A percentile compares a stretch with the other conserved stretches of the same genome.
phyloP scores from a whole-genome alignment of 2,113 vertebrate genomes.

The Ranitomeya imitator region DNA sequence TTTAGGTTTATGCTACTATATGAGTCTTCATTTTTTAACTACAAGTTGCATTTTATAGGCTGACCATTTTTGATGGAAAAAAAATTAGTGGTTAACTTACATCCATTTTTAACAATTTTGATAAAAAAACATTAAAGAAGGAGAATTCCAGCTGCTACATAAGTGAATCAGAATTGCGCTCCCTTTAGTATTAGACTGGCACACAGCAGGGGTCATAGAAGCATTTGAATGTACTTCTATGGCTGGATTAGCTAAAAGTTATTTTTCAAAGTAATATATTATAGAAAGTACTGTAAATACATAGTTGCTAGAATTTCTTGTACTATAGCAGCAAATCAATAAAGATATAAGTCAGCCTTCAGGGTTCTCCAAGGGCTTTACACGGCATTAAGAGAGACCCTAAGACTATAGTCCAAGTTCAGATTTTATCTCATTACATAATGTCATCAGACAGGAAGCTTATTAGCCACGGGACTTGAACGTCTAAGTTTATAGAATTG shows the following conservation, averaged over 20 bases:
- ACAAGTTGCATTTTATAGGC: no score
- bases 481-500: not conserved
- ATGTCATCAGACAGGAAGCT: slow-evolving; percentile 1
- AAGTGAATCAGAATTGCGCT: not conserved
- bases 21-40: no score
- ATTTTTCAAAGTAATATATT: not conserved
- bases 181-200: not conserved
- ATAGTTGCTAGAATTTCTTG: not conserved
- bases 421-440: not conserved
- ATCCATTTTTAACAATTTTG: no score
- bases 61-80: no score
- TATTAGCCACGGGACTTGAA: not conserved
- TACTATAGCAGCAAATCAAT: not conserved
- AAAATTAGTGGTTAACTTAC: no score
- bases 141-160: not conserved
- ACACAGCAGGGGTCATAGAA: no score
- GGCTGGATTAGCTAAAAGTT: not conserved
- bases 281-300: not conserved
- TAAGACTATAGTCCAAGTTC: not conserved
- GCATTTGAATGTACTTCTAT: not conserved
- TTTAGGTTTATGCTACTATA: no score
- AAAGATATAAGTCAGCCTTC: not conserved
- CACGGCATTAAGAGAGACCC: not conserved
- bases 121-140: no score
- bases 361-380: slow-evolving; percentile 1